These are phyloP conservation scores for Cheilosia variabilis DNA, from an alignment of 2,888 invertebrate species.

Conservation along the genomic window DNA sequence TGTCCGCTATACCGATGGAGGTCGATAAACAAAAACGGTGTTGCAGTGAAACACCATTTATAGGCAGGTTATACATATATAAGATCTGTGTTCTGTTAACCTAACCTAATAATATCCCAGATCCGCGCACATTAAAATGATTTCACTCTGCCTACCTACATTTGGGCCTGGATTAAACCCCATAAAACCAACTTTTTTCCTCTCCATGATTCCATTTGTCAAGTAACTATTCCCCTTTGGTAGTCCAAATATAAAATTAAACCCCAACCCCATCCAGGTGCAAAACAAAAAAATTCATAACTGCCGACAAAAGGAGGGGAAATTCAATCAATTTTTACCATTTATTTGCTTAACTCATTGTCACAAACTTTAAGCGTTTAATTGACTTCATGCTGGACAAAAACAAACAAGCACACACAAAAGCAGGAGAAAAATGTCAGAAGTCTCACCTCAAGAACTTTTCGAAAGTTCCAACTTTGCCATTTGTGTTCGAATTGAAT, in stretches of 20 bases:
- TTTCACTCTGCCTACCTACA: no score
- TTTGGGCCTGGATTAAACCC: no score
- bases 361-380: constrained; percentile 58
- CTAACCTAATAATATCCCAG: no score
- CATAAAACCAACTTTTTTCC: no score
- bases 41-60: no score
- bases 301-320: background rate
- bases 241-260: no score
- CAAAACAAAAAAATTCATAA: constrained; percentile 14
- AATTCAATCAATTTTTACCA: constrained; percentile 44
- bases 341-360: constrained; percentile 50
- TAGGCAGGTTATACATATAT: no score
- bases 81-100: no score
- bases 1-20: no score
- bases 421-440: constrained; percentile 21
- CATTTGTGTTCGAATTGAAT: constrained; percentile 45
- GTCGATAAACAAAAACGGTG: no score
- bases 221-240: background rate
- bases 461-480: constrained; percentile 29
- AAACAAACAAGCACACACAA: constrained; percentile 16
- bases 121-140: no score
- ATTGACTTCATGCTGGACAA: constrained; percentile 49
- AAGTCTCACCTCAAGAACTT: constrained; percentile 56
- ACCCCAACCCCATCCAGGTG: background rate
- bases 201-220: no score